Percentiles rank a stretch among this genome's conserved stretches.
These are phyloP conservation scores for Edolisoma coerulescens DNA, from an alignment of 2,113 vertebrate species.

Conservation along the genomic window DNA sequence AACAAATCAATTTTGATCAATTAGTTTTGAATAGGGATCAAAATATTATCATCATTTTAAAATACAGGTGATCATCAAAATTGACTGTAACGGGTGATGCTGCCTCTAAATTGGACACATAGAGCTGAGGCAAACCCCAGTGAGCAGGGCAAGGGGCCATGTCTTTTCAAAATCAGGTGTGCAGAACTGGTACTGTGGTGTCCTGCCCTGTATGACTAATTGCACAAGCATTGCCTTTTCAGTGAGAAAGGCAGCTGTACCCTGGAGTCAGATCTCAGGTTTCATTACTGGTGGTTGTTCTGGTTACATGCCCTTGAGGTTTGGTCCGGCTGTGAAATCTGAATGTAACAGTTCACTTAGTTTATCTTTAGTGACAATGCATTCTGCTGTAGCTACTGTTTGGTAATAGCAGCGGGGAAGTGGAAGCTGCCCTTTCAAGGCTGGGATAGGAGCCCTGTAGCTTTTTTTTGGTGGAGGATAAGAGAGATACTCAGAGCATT, in stretches of 20 bases:
- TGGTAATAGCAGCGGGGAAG: background rate
- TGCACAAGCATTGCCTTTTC: background rate
- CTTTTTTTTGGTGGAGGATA: background rate
- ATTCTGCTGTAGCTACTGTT: background rate
- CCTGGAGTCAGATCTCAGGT: background rate
- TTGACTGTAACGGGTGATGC: background rate
- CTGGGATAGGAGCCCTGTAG: background rate
- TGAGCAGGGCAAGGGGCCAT: background rate
- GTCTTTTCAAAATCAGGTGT: background rate
- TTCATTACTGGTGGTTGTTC: background rate
- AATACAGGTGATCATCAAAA: background rate
- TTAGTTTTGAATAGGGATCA: background rate
- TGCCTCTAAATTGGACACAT: background rate
- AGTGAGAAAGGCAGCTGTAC: background rate
- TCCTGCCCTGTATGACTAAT: background rate
- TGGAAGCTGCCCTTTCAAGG: background rate
- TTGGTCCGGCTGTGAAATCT: background rate
- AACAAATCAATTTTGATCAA: background rate
- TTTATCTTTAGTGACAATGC: background rate
- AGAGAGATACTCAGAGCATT: background rate
- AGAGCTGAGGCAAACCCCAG: background rate
- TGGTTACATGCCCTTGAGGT: background rate
- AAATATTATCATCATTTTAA: background rate
- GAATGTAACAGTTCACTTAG: background rate
- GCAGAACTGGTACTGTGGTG: background rate